Evolutionary conservation across 2,888 invertebrate species (phyloP).

Genomic region (Syrista parreyssii): DNA sequence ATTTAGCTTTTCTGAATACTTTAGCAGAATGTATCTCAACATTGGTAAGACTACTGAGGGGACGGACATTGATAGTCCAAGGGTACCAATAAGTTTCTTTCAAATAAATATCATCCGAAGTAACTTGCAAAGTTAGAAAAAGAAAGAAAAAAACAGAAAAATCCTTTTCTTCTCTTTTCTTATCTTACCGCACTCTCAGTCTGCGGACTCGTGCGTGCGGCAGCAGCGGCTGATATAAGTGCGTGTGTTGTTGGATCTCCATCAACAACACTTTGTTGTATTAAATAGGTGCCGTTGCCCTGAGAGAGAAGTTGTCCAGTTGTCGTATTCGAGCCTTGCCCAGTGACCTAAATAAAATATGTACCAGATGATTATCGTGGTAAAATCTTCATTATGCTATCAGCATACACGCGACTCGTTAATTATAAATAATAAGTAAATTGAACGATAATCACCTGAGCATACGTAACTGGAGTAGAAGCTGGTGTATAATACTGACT

Average conservation of each 20-base stretch:
- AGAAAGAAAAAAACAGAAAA: neutral
- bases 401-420: neutral
- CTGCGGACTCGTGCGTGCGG: slow-evolving; percentile 75
- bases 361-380: neutral
- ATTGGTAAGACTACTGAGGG: neutral
- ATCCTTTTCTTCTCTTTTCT: neutral
- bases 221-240: slow-evolving; percentile 68
- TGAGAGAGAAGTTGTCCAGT: slow-evolving; percentile 64
- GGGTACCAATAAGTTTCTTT: slow-evolving; percentile 4
- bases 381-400: neutral
- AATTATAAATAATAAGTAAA: neutral
- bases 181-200: slow-evolving; percentile 75
- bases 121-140: neutral
- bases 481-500: slow-evolving; percentile 80
- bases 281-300: slow-evolving; percentile 72
- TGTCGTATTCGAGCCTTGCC: slow-evolving; percentile 61
- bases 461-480: slow-evolving; percentile 72
- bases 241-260: slow-evolving; percentile 71
- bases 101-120: neutral
- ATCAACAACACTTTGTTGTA: slow-evolving; percentile 75
- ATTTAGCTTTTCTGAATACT: neutral
- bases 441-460: slow-evolving; percentile 68
- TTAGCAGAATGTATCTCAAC: neutral
- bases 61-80: slow-evolving; percentile 14
- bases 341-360: slow-evolving; percentile 51